Evolutionary conservation across 1,140 invertebrate genomes (phyloP).

Genomic region (Samia ricini): DNA sequence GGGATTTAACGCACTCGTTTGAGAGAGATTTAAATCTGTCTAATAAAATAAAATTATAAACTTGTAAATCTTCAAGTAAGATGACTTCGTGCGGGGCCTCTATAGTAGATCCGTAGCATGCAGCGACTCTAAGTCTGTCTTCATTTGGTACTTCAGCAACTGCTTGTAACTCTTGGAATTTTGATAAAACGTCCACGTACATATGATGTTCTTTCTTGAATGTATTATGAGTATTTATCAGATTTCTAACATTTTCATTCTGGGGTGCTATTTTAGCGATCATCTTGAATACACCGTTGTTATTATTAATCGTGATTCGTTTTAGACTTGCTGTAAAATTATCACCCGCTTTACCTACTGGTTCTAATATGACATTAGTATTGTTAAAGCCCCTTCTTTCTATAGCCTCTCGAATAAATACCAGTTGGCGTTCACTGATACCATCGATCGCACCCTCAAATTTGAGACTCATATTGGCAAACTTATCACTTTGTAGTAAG

Average conservation of each 20-base stretch:
- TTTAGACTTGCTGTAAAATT: conserved; percentile 25
- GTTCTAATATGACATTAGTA: conserved; percentile 18
- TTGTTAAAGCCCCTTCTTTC: conserved; percentile 23
- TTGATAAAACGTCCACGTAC: conserved; percentile 41
- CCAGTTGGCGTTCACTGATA: conserved; percentile 19
- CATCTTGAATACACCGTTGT: not conserved
- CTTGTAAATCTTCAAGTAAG: conserved; percentile 78
- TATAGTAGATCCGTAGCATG: conserved; percentile 62
- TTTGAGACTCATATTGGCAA: not conserved
- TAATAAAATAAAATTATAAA: conserved; percentile 61
- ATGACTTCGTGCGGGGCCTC: conserved; percentile 66
- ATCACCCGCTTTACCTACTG: conserved; percentile 26
- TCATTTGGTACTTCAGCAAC: conserved; percentile 53
- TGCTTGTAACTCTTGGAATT: conserved; percentile 45
- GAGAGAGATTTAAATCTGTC: conserved; percentile 67
- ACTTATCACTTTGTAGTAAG: not conserved
- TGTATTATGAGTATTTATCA: not conserved
- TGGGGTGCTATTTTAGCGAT: conserved; percentile 13
- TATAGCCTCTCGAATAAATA: conserved; percentile 21
- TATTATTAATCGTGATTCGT: conserved; percentile 14
- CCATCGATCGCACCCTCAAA: conserved; percentile 24
- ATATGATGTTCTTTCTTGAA: conserved; percentile 18
- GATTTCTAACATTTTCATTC: conserved; percentile 4
- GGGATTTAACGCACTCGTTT: conserved; percentile 61
- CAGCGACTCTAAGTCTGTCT: conserved; percentile 25